These are phyloP conservation scores for Sardinella longiceps DNA, from an alignment of 2,797 vertebrate species.

Conservation along the genomic window DNA sequence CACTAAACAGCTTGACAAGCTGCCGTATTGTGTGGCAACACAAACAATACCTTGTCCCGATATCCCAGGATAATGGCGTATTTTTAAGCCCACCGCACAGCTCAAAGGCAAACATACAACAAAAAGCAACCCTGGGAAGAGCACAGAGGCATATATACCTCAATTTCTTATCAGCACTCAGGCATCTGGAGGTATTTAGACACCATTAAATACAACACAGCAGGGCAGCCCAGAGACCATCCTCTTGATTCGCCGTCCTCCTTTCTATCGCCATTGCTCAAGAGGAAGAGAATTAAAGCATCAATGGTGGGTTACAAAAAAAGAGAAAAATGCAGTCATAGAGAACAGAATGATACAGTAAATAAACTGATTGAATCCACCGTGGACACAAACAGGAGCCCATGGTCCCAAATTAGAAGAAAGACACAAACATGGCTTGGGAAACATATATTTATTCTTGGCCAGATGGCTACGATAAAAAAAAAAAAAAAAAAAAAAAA, in stretches of 20 bases:
- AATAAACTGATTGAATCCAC: neutral
- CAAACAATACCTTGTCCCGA: neutral
- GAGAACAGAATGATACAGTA: neutral
- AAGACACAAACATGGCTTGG: neutral
- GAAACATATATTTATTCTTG: neutral
- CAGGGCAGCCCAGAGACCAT: neutral
- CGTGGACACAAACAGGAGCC: no score
- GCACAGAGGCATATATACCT: neutral
- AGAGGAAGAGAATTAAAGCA: neutral
- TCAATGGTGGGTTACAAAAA: neutral
- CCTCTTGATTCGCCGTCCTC: neutral
- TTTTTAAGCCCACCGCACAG: neutral
- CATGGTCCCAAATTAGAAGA: neutral
- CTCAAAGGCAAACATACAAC: neutral
- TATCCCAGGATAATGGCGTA: neutral
- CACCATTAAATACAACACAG: neutral
- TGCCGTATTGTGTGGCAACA: neutral
- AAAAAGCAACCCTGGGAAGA: neutral
- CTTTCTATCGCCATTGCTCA: neutral
- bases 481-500: no score
- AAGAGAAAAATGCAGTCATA: neutral
- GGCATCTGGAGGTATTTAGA: constrained; percentile 2
- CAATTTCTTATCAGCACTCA: neutral
- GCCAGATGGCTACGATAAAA: neutral
- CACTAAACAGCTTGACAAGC: neutral